Base-by-base conservation (phyloP, 1,140 invertebrate genomes). In the Drosophila kanapiae region DNA sequence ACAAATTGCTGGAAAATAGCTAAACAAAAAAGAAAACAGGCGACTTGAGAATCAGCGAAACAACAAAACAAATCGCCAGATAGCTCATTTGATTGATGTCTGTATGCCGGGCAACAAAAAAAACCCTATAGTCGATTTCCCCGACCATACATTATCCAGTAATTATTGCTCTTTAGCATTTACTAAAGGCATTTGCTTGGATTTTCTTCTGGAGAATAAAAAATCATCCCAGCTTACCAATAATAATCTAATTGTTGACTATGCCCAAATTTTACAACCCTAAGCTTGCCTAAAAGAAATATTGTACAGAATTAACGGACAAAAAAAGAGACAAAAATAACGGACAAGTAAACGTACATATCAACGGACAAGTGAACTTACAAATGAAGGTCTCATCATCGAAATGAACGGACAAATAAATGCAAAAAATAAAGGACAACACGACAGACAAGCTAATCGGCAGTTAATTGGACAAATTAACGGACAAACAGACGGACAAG, bases 1-100 rank as follows among this genome's bases (percentile, higher is more conserved):
- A 90, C 85, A 90, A 90, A 90, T 90, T 90, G 86, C 85, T 85
- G 78, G 78, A 82, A 88, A 90, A 90, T 85, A 82, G 85, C 81
- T 78, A 72, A 72, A 72, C 68, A 40, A 62, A 29, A 38, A 31
- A 33, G 43, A 37, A 56, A 31, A 7, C 37, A 42, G 29, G 11
- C 40, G n/a, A 33, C 33, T 43, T 4, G 16, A 75, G 74, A 80
- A 78, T 71, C 65, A 56, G 61, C 72, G 58, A 65, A 81, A 69
- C 59, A 75, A 69, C 75, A 69, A 67, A 80, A 77, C 65, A 86
- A 86, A 86, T 85, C 78, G 75, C 75, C 58, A 64, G 57, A 71
- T 78, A 82, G 79, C 63, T 82, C 69, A 68, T 58, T 88, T 88
- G 85, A 88, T 88, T 88, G 84, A 88, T 88, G 84, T 90, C 60